Base-by-base conservation (phyloP, 2,797 vertebrate genomes). In the Ptychobarbus kaznakovi region DNA sequence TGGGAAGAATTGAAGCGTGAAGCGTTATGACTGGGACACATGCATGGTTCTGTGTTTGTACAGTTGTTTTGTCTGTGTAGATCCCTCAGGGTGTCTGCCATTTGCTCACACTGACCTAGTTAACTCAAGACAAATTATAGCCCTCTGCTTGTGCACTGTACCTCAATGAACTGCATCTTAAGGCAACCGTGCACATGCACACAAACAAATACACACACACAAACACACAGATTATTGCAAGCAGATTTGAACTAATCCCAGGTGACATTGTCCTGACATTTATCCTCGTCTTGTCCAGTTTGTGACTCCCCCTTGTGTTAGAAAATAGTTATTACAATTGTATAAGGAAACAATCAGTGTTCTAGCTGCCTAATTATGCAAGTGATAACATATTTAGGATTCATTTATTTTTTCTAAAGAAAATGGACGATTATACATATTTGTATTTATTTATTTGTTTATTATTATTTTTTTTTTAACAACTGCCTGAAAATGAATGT, bases 221-320 rank as follows among this genome's bases (percentile, higher is more conserved):
- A 86, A 32, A 80, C 77, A 84, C n/a, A 86, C 18, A 94, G 93
- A 93, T 94, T 95, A 94, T 85, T 91, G 83, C 89, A 86, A 88
- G 81, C 88, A 94, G 92, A 94, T 94, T 93, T 91, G 87, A 80
- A 89, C 90, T 94, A 95, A 94, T 94, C 93, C 91, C 92, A 93
- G 92, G 92, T 94, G 94, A 95, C 93, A 92, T 91, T 94, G 93
- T 82, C 78, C 78, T 88, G 86, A 90, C 90, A 90, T 90, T 84
- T 28, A 88, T 28, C 1, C 69, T 76, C 61, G 44, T 76, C 65
- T 72, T 51, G 42, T 22, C n/a, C 86, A 46, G 72, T 53, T 87
- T 83, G 42, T 69, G 90, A 88, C 90, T 86, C 90, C 90, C 80
- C 84, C 92, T 87, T 87, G 86, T 91, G 93, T 90, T 79, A 38